Percentiles rank a stretch among this genome's conserved stretches.
Evolutionary conservation across 2,888 invertebrate genomes (phyloP).

Genomic region (Rhagonycha fulva): DNA sequence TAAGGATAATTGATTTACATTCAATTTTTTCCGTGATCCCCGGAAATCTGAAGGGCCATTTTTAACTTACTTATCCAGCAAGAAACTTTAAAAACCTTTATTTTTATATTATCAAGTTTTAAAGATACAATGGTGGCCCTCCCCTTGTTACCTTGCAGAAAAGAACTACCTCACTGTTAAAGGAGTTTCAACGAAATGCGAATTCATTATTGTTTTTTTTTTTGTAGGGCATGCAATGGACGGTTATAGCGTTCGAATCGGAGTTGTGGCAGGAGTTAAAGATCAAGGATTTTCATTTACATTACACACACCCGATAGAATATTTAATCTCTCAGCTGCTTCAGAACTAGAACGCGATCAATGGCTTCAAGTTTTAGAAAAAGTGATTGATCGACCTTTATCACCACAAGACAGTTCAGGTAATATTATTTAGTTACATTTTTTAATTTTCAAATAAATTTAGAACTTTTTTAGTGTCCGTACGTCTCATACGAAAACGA

Average conservation of each 20-base stretch:
- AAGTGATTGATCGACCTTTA: conserved; percentile 73
- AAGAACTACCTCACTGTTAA: no score
- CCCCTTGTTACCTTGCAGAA: no score
- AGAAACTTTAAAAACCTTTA: no score
- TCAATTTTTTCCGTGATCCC: no score
- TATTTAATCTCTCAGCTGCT: conserved; percentile 76
- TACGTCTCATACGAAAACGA: conserved; percentile 71
- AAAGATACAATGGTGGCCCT: no score
- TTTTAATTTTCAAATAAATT: neutral
- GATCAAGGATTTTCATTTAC: conserved; percentile 83
- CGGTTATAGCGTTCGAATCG: conserved; percentile 74
- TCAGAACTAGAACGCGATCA: conserved; percentile 76
- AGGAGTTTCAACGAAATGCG: no score
- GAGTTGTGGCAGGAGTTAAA: conserved; percentile 69
- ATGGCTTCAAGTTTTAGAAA: conserved; percentile 79
- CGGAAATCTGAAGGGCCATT: no score
- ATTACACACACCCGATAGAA: conserved; percentile 77
- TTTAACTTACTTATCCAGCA: no score
- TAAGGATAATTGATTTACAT: no score
- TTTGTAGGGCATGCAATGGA: conserved; percentile 69
- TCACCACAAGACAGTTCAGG: conserved; percentile 79
- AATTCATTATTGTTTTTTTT: no score
- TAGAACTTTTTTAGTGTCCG: conserved; percentile 65
- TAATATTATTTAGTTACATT: conserved; percentile 51
- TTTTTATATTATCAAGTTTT: no score